These are phyloP conservation scores for Takifugu flavidus DNA, from an alignment of 2,113 vertebrate species.

Conservation along the genomic window DNA sequence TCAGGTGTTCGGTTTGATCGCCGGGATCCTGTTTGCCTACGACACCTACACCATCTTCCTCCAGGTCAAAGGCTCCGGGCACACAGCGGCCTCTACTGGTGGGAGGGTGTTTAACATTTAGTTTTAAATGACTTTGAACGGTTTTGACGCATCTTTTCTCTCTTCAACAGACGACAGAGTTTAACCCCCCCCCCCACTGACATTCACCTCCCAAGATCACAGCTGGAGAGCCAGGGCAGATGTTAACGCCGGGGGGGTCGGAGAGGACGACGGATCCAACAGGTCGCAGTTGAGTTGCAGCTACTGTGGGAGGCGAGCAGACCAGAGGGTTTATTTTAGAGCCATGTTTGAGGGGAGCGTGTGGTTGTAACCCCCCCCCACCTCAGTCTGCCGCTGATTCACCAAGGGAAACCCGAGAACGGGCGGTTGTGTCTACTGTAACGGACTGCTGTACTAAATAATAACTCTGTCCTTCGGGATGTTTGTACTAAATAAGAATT, in stretches of 20 bases:
- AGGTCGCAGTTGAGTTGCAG: slow-evolving; percentile 35
- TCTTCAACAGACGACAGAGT: slow-evolving; percentile 53
- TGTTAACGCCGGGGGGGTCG: slow-evolving; percentile 16
- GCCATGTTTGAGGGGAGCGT: slow-evolving; percentile 4
- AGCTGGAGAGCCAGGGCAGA: slow-evolving; percentile 33
- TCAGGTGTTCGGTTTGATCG: slow-evolving; percentile 73
- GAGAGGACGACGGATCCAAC: slow-evolving; percentile 33
- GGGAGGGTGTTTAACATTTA: background rate
- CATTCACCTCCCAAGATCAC: slow-evolving; percentile 15
- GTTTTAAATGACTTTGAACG: background rate
- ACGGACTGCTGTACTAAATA: slow-evolving; percentile 37
- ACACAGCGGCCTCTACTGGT: slow-evolving; percentile 58
- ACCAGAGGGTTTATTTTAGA: slow-evolving; percentile 9
- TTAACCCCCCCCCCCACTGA: slow-evolving; percentile 42
- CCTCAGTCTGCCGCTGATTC: too few species aligned
- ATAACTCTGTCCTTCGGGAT: slow-evolving; percentile 19
- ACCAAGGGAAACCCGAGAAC: too few species aligned
- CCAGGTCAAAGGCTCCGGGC: slow-evolving; percentile 41
- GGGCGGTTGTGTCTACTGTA: slow-evolving; percentile 4
- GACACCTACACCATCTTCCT: slow-evolving; percentile 68
- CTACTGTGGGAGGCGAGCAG: slow-evolving; percentile 17
- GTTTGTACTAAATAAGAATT: background rate
- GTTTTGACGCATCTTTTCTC: background rate
- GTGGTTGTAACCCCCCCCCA: background rate
- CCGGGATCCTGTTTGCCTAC: slow-evolving; percentile 68